Evolutionary conservation across 2,113 vertebrate species (phyloP).

Genomic region (Dinomys branickii): DNA sequence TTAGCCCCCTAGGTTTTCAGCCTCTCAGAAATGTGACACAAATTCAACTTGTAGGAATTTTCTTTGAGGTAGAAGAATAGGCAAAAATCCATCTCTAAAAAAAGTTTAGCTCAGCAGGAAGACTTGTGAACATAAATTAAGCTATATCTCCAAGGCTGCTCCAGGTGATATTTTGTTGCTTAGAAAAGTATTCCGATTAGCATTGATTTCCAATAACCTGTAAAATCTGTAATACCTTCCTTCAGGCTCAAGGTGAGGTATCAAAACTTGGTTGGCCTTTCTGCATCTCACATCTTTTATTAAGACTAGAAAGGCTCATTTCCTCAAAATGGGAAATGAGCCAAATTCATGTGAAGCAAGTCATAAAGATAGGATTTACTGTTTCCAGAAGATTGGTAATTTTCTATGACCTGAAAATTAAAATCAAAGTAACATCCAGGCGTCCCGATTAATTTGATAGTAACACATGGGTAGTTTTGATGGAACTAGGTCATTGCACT

Average conservation of each 20-base stretch:
- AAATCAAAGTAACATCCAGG: conserved; percentile 22
- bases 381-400: conserved; percentile 58
- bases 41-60: conserved; percentile 45
- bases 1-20: background rate
- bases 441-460: conserved; percentile 13
- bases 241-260: background rate
- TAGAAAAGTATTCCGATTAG: conserved; percentile 51
- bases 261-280: conserved; percentile 2
- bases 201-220: conserved; percentile 58
- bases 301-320: background rate
- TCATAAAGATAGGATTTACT: conserved; percentile 22
- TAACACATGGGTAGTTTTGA: background rate
- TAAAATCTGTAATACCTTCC: conserved; percentile 1
- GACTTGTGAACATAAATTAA: conserved; percentile 14
- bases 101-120: conserved; percentile 42
- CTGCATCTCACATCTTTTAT: background rate
- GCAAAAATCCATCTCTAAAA: conserved; percentile 42
- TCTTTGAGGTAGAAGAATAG: conserved; percentile 51
- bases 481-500: conserved; percentile 35
- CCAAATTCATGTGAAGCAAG: conserved; percentile 31
- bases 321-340: background rate
- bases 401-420: conserved; percentile 46
- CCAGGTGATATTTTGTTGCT: conserved; percentile 41
- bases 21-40: conserved; percentile 49
- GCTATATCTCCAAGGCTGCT: background rate